Evolutionary conservation across 92 coral and sea anemone species (phyloP), one percentile per base, ranked within the genome.

Genomic region (Chrysogorgia sp.): DNA sequence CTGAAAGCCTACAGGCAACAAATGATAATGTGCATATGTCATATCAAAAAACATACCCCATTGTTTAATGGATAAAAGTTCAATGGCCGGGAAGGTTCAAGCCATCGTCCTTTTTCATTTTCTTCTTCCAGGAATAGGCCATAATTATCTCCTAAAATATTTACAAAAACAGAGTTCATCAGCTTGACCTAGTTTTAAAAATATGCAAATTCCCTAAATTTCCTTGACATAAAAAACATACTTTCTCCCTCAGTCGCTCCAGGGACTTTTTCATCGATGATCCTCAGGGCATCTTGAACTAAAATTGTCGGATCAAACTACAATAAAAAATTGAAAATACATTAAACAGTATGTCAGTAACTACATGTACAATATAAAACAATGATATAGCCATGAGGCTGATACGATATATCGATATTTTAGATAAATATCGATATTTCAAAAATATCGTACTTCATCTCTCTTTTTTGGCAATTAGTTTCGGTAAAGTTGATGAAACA

Each of bases 81-180:
- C 0, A 94, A 91, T 7, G 88, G 52, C 64, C 98, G 87, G 12
- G 98, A 90, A 48, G 98, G 98, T 53, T 94, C 98, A 25, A 94
- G 74, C 98, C 98, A 94, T 69, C 92, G 90, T 26, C 98, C 98
- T 76, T 92, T 90, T 13, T 90, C 91, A 70, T 94, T 96, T 58
- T 94, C 96, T 34, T 90, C 96, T 80, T 90, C 90, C 66, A 83
- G 55, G 83, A 94, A 94, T 69, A 94, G 67, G 17, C 98, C 98
- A 89, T 87, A 94, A 56, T 94, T 96, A 66, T 90, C 82, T 83
- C 91, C 98, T 94, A n/a, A 7, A 47, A 47, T 2, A 47, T 6
- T 47, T 15, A 47, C 43, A 37, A 4, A 4, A 4, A 5, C 12
- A 12, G 43, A 37, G 12, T 37, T 37, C n/a, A n/a, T 37, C 12